Percentiles rank a stretch among this genome's conserved stretches.
phyloP scores from a whole-genome alignment of 2,797 vertebrate genomes.

The Anguilla pacifica region DNA sequence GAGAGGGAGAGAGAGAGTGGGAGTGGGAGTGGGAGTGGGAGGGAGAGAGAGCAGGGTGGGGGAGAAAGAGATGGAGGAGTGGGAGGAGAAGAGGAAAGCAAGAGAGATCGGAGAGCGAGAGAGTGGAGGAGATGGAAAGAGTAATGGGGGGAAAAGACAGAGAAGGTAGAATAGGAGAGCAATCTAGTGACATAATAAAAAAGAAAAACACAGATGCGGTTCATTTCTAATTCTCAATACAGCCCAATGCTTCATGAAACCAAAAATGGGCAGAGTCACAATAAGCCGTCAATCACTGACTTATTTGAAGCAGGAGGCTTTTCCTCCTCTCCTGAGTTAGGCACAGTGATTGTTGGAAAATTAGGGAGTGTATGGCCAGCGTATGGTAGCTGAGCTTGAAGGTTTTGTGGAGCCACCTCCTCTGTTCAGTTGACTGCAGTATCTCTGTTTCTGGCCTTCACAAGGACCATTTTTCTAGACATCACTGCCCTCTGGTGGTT shows the following conservation, averaged over 20 bases:
- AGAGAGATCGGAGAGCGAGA: background rate
- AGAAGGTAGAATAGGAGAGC: background rate
- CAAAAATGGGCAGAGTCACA: background rate
- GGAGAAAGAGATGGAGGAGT: background rate
- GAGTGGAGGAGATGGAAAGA: too few relatives aligned
- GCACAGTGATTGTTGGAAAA: background rate
- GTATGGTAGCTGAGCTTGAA: background rate
- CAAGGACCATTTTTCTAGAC: background rate
- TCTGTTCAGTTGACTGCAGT: background rate
- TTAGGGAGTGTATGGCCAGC: background rate
- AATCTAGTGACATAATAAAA: background rate
- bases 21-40: background rate
- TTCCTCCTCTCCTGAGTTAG: background rate
- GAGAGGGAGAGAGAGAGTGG: background rate
- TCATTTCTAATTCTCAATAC: background rate
- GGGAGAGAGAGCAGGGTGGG: too few relatives aligned
- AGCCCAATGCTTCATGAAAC: background rate
- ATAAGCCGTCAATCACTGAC: background rate
- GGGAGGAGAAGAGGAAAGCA: background rate
- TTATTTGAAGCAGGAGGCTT: background rate
- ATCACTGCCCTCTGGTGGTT: conserved; percentile 28
- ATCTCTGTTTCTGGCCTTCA: background rate
- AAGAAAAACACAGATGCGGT: background rate
- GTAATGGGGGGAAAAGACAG: too few relatives aligned
- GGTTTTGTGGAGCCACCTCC: background rate